Base-by-base conservation (phyloP, 92 coral and sea anemone genomes). In the Montipora capitata region DNA sequence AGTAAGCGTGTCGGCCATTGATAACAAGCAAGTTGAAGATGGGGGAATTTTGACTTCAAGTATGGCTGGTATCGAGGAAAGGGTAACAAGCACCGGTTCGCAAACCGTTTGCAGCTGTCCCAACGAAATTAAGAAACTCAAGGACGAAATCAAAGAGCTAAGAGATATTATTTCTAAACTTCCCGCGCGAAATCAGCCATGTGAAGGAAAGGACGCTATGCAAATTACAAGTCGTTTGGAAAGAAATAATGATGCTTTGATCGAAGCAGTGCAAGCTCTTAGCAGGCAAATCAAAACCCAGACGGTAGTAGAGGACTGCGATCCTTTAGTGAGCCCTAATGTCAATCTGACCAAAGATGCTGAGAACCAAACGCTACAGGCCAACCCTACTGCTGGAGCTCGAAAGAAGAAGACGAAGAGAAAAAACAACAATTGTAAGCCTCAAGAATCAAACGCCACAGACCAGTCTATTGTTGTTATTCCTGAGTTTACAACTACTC, bases 241-340 rank as follows among this genome's bases (percentile, higher is more conserved):
- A 61, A 61, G 67, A 61, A 61, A 61, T 61, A 61, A 61, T 61
- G 67, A 61, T 61, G 67, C 67, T 61, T 61, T 61, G 67, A 61
- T 61, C 20, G 67, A 61, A 61, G 67, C 67, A 61, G 67, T 17
- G 35, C 67, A 61, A n/a, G 59, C 67, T 61, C 67, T 61, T 61
- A 61, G 67, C 67, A 61, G 35, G 67, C 67, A 87, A 79, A 39
- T 62, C 38, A 58, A 58, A 58, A 58, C n/a, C 64, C 64, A 58
- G 20, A 58, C 57, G 57, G 57, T 51, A 51, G 57, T 11, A 51
- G 57, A 51, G 57, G 57, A 51, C 64, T 15, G 64, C n/a, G 20
- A 58, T 58, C 17, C 64, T 58, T 58, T 58, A 58, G 64, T 58
- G 64, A 58, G 64, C 64, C 64, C 17, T 58, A 58, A 1, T 58